Conservation (phyloP, 1,140 invertebrate species). For the Arion vulgaris region DNA sequence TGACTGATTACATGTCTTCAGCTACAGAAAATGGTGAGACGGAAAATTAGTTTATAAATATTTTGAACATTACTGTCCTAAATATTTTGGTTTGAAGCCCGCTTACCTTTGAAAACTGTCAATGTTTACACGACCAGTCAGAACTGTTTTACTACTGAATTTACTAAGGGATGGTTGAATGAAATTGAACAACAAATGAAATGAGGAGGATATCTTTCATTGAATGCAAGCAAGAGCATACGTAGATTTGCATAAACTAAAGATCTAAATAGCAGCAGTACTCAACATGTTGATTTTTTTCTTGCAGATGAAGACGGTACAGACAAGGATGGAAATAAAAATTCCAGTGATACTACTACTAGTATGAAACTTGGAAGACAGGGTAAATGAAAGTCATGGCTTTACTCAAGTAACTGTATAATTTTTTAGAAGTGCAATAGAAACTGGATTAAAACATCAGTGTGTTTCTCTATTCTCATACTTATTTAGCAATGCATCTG, state of each 20-base stretch:
- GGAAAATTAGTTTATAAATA: constrained; percentile 35
- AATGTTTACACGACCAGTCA: constrained; percentile 32
- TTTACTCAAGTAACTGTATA: too few relatives aligned
- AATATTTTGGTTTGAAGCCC: neutral
- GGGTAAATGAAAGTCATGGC: constrained; percentile 6
- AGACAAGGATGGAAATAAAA: constrained; percentile 50
- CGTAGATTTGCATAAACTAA: neutral
- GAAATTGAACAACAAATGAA: neutral
- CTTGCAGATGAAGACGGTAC: constrained; percentile 49
- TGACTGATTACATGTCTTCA: constrained; percentile 61
- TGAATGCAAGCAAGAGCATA: neutral
- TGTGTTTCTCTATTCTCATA: too few relatives aligned
- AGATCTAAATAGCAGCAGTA: neutral
- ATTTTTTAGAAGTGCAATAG: too few relatives aligned
- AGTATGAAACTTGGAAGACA: constrained; percentile 65
- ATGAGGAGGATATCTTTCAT: neutral
- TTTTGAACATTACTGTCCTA: neutral
- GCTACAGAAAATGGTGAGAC: constrained; percentile 54
- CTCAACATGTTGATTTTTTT: neutral
- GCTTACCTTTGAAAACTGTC: neutral
- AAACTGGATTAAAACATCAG: too few relatives aligned
- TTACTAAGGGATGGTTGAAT: neutral
- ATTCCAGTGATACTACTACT: constrained; percentile 63
- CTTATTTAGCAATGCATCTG: too few relatives aligned
- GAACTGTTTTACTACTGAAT: neutral